Base-by-base conservation (phyloP, 1,140 invertebrate genomes). In the Listronotus bonariensis region DNA sequence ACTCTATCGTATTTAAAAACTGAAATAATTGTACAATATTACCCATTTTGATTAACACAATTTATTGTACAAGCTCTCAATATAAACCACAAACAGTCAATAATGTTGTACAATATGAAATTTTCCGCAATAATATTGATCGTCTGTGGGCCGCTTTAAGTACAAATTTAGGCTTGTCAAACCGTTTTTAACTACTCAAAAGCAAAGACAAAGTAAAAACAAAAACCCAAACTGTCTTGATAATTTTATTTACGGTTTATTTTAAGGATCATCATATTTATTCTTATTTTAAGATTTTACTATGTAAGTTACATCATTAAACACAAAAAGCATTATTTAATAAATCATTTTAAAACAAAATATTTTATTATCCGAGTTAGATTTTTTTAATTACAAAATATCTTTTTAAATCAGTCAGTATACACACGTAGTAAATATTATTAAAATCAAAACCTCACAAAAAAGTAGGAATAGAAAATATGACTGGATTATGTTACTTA, bases 401-500 rank as follows among this genome's bases (percentile, higher is more conserved):
- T n/a, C n/a, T n/a, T n/a, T n/a, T n/a, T 31, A 49, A 49, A 18
- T 10, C 11, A 49, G 26, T 10, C 5, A 49, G 20, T 17, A 15
- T 14, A 41, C 15, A 53, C 14, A 17, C 6, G 26, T n/a, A 51
- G 48, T 12, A 8, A 14, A 38, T 12, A 38, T 54, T 31, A 20
- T 11, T 26, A 20, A 8, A 38, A n/a, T 64, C 11, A 56, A 55
- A 7, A 61, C 14, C 36, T 6, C 15, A 18, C 18, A 17, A 40
- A 56, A 56, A 15, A 31, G 12, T 15, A n/a, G 20, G 11, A 10
- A 10, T 8, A 54, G 20, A 14, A n/a, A n/a, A n/a, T 46, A 10
- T 18, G 31, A 17, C 32, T 10, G 8, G 11, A n/a, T n/a, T n/a
- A n/a, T n/a, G n/a, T n/a, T n/a, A 83, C 89, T 85, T 86, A 96